Evolutionary conservation across 2,113 vertebrate genomes (phyloP).

Genomic region (Bos indicus): DNA sequence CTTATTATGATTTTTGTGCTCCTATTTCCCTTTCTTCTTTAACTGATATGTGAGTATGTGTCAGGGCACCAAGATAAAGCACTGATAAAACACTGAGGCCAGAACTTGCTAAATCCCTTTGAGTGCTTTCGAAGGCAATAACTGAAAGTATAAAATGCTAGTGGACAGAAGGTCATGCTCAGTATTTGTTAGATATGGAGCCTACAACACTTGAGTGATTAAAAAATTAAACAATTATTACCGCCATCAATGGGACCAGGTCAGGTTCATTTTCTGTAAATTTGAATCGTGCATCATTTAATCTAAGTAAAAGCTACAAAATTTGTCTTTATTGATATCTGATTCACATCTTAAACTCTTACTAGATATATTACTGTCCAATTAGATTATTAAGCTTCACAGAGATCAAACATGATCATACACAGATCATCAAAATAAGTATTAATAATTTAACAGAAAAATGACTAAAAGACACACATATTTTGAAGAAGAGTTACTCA

Average conservation of each 20-base stretch:
- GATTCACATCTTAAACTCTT: neutral
- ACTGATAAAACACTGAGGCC: neutral
- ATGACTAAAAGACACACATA: neutral
- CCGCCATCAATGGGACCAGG: neutral
- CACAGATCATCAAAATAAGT: neutral
- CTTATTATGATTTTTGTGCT: neutral
- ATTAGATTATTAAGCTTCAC: conserved; percentile 3
- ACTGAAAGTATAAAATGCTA: neutral
- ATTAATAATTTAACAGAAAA: conserved; percentile 12
- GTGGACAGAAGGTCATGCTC: neutral
- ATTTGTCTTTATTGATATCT: neutral
- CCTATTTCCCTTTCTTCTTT: neutral
- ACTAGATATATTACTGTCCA: neutral
- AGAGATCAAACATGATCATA: neutral
- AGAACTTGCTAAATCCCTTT: neutral
- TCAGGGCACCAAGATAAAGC: neutral
- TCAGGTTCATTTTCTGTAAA: neutral
- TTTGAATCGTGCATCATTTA: conserved; percentile 1
- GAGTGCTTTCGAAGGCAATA: neutral
- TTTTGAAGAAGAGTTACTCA: neutral
- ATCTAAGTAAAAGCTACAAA: conserved; percentile 30
- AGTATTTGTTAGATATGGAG: neutral
- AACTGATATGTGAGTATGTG: neutral
- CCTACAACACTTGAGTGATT: neutral
- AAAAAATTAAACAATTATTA: neutral